Evolutionary conservation across 2,888 invertebrate species (phyloP).

Genomic region (Andrena marginata): DNA sequence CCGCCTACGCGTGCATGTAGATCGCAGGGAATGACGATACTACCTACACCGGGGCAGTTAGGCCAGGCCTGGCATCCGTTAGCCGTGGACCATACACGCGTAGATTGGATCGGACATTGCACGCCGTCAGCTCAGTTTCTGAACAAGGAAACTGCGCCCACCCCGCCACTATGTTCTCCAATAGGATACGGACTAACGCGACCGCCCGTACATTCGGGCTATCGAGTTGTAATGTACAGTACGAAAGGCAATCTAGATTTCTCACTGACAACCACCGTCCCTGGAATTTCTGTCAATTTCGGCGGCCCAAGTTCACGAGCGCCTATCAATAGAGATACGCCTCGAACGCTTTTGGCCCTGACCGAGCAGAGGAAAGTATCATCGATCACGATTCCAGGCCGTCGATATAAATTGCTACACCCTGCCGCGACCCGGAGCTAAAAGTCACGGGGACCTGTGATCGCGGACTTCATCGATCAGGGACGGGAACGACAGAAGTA

Average conservation of each 20-base stretch:
- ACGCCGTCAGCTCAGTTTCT: slow-evolving; percentile 77
- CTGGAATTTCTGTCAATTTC: slow-evolving; percentile 63
- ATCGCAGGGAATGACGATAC: slow-evolving; percentile 66
- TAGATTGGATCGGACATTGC: slow-evolving; percentile 78
- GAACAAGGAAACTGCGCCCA: slow-evolving; percentile 74
- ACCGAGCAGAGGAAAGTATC: not conserved
- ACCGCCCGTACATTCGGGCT: slow-evolving; percentile 69
- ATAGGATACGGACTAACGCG: slow-evolving; percentile 72
- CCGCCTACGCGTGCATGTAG: slow-evolving; percentile 65
- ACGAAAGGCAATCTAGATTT: slow-evolving; percentile 69
- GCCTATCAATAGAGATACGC: slow-evolving; percentile 22
- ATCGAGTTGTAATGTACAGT: slow-evolving; percentile 73
- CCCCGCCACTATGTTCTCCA: slow-evolving; percentile 57
- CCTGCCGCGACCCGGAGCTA: too few species aligned
- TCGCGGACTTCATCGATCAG: too few species aligned
- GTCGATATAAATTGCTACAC: too few species aligned
- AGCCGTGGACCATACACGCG: slow-evolving; percentile 69
- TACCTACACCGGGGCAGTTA: slow-evolving; percentile 57
- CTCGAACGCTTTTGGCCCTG: too few species aligned
- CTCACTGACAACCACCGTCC: slow-evolving; percentile 61
- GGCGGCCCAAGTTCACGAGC: slow-evolving; percentile 9
- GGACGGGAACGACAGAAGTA: too few species aligned
- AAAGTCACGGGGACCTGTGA: too few species aligned
- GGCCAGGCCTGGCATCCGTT: slow-evolving; percentile 65
- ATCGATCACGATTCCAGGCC: not conserved